phyloP scores from a whole-genome alignment of 2,888 invertebrate species.

The Boloria selene region DNA sequence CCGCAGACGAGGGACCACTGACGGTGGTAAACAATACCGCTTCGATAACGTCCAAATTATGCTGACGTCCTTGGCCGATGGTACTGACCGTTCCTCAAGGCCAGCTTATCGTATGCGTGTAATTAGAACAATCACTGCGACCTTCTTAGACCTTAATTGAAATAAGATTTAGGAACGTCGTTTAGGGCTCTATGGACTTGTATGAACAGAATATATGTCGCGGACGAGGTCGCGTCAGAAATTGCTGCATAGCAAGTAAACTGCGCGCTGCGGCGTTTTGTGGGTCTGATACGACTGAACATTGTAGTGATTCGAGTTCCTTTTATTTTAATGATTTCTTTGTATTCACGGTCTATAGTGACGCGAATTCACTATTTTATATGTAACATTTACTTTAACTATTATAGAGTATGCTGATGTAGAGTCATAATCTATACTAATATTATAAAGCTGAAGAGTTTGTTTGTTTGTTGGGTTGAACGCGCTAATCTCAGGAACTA shows the following conservation, averaged over 20 bases:
- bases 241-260: slow-evolving; percentile 77
- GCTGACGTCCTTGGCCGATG: slow-evolving; percentile 67
- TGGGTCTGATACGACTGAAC: slow-evolving; percentile 61
- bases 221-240: slow-evolving; percentile 72
- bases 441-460: too few relatives aligned
- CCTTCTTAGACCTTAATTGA: slow-evolving; percentile 18
- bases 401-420: too few relatives aligned
- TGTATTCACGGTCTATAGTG: slow-evolving; percentile 17
- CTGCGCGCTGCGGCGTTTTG: slow-evolving; percentile 77
- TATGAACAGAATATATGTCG: slow-evolving; percentile 53
- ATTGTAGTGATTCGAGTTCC: slow-evolving; percentile 26
- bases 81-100: slow-evolving; percentile 73
- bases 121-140: slow-evolving; percentile 52
- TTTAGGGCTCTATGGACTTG: slow-evolving; percentile 52
- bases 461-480: too few relatives aligned
- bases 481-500: too few relatives aligned
- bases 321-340: slow-evolving; percentile 26
- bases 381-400: neutral
- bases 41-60: slow-evolving; percentile 61
- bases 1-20: slow-evolving; percentile 63
- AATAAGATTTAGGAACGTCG: slow-evolving; percentile 45
- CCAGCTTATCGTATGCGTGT: slow-evolving; percentile 66
- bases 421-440: too few relatives aligned
- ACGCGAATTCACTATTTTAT: neutral
- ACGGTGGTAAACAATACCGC: slow-evolving; percentile 57